phyloP scores from a whole-genome alignment of 1,140 invertebrate genomes.

The Heliconius himera region DNA sequence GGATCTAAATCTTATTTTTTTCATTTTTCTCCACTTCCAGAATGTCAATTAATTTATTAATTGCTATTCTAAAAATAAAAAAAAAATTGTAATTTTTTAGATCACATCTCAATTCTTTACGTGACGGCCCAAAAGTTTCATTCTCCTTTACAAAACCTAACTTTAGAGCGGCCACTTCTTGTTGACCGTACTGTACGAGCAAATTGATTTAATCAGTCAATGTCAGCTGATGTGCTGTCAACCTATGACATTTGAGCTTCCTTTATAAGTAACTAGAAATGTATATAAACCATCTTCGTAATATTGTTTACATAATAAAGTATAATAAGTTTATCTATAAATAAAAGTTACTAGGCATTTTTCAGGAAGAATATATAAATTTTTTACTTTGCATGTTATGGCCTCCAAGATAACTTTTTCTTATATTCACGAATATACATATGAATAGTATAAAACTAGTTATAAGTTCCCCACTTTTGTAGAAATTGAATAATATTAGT shows the following conservation, averaged over 20 bases:
- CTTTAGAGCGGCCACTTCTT: no score
- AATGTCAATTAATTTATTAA: no score
- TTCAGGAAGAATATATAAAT: neutral
- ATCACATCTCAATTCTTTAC: no score
- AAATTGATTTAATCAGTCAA: constrained; percentile 27
- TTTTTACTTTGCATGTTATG: neutral
- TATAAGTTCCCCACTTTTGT: neutral
- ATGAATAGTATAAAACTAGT: no score
- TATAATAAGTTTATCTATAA: neutral
- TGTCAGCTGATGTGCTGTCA: constrained; percentile 22
- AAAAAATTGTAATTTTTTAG: no score
- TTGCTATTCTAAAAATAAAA: no score
- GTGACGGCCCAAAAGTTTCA: no score
- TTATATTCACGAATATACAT: neutral
- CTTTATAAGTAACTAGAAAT: neutral
- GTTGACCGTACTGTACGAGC: neutral
- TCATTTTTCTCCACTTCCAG: no score
- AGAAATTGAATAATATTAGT: no score
- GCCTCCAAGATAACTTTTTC: neutral
- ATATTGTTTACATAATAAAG: no score
- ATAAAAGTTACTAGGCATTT: neutral
- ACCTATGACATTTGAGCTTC: constrained; percentile 2
- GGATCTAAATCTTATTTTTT: no score
- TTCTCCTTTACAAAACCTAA: no score
- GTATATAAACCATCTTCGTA: neutral